These are phyloP conservation scores for Tipula vernalis DNA, from an alignment of 2,888 invertebrate species.

Conservation along the genomic window DNA sequence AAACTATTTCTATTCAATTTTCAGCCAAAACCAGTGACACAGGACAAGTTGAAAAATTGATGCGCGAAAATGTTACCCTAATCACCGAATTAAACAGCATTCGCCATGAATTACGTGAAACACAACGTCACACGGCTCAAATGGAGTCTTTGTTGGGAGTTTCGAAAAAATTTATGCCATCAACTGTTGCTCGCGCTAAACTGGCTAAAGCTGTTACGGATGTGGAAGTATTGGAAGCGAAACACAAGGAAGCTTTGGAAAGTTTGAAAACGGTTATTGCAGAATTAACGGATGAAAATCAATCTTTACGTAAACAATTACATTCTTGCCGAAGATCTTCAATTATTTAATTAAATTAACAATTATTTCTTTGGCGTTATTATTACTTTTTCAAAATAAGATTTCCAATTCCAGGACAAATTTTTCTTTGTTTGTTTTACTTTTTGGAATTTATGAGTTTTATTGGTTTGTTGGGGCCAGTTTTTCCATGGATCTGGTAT, in stretches of 20 bases:
- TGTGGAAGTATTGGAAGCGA: conserved; percentile 33
- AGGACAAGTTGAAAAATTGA: conserved; percentile 46
- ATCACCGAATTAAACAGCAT: conserved; percentile 66
- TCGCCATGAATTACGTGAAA: conserved; percentile 52
- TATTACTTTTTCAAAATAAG: background rate
- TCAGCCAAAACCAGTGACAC: conserved; percentile 13
- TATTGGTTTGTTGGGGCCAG: background rate
- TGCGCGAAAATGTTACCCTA: conserved; percentile 66
- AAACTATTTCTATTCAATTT: background rate
- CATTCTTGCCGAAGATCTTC: background rate
- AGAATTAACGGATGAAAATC: conserved; percentile 15
- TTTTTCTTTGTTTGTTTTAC: background rate
- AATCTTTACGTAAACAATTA: conserved; percentile 9
- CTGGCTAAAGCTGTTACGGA: conserved; percentile 47
- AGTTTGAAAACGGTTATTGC: conserved; percentile 14
- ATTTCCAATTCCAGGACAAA: background rate
- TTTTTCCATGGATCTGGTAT: conserved; percentile 6
- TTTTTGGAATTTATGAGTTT: background rate
- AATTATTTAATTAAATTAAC: background rate
- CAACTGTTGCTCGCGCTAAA: conserved; percentile 48
- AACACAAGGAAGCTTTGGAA: conserved; percentile 13
- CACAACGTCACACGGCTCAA: conserved; percentile 51
- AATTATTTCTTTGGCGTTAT: background rate
- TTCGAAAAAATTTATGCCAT: conserved; percentile 43
- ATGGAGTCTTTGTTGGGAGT: conserved; percentile 60